Evolutionary conservation across 2,888 invertebrate genomes (phyloP), one percentile per base, ranked within the genome.

Genomic region (Amphipoea lucens): DNA sequence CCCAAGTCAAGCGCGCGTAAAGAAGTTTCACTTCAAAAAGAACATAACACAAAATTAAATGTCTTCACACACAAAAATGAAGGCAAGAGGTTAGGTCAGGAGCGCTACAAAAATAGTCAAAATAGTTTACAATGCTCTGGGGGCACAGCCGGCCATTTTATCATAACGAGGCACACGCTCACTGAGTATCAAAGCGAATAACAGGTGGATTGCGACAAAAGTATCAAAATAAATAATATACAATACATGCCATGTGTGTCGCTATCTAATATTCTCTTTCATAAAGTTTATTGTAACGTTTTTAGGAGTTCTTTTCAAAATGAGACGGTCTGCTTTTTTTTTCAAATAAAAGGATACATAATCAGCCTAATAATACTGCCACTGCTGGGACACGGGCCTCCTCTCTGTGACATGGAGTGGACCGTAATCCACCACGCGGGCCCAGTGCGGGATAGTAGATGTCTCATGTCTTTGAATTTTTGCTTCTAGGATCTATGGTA

Each of bases 41-140:
- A 54, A 66, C 23, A n/a, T 54, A 40, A 79, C 42, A 51, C 68
- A 57, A 4, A 57, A 57, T 57, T 57, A 57, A 65, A 80, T 57
- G 62, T 69, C 36, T 60, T 73, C 57, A 67, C 63, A 82, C 63
- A 7, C 54, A 40, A 36, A 71, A 77, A 87, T 82, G 17, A 67
- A 51, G 66, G 67, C 69, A 42, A 74, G 78, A 86, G 78, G 40
- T 48, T 29, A 76, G 74, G 70, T 78, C 74, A 75, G 70, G 68
- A 60, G 40, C 67, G 57, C 42, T 51, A 77, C 57, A 75, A 80
- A 79, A 87, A 76, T 76, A 62, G 68, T 86, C 79, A 80, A 79
- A 87, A 76, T 76, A 62, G 68, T 86, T 83, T 74, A 79, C 87
- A 71, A 74, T 83, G 42, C 86, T 66, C 87, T 23, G 29, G 87